Conservation (phyloP, 2,888 invertebrate species). For the Pimpla rufipes region DNA sequence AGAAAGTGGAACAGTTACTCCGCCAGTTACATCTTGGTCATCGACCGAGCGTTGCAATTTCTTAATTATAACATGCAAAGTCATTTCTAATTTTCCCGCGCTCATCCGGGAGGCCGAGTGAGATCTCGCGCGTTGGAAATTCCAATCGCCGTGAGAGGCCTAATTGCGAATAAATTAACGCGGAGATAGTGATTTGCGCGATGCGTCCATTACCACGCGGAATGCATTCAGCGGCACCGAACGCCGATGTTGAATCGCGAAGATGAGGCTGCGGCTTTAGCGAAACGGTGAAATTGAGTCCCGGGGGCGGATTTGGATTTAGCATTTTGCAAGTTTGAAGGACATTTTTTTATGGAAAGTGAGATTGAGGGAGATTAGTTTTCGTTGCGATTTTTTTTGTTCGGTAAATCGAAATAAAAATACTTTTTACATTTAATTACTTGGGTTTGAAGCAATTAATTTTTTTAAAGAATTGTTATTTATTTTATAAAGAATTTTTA, state of each 20-base stretch:
- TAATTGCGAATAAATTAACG: background rate
- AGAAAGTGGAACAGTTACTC: conserved; percentile 78
- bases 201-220: background rate
- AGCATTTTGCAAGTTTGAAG: too few species aligned
- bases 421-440: too few species aligned
- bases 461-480: too few species aligned
- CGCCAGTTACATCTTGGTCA: conserved; percentile 67
- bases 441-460: too few species aligned
- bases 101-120: background rate
- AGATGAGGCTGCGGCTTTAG: background rate
- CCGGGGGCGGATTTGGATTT: background rate
- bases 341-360: too few species aligned
- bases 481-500: too few species aligned
- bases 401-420: too few species aligned
- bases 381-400: too few species aligned
- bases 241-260: background rate
- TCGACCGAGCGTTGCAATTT: conserved; percentile 60
- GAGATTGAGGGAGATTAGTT: too few species aligned
- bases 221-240: background rate
- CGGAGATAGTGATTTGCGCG: background rate
- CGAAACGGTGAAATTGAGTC: background rate
- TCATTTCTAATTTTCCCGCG: conserved; percentile 20
- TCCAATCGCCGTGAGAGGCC: background rate
- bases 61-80: conserved; percentile 11
- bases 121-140: background rate